Base-by-base conservation (phyloP, 2,113 vertebrate species). In the Pipa parva region DNA sequence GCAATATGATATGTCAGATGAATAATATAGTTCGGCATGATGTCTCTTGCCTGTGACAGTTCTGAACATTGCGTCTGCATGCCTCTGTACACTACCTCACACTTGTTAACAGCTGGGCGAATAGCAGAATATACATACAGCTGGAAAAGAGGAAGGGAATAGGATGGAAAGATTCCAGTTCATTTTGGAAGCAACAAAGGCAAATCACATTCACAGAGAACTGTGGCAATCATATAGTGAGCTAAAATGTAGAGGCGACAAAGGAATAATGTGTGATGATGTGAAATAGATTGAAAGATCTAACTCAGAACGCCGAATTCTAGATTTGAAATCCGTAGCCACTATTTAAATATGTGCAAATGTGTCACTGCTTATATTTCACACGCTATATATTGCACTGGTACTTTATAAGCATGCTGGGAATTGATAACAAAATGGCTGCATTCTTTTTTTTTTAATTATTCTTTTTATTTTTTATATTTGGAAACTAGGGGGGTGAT, bases 251-350 rank as follows among this genome's bases (percentile, higher is more conserved):
- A 59, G 59, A 59, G 56, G 46, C 56, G 59, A 50, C 37, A 60
- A 68, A 51, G 65, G 39, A 61, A 70, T 70, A 70, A 52, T n/a
- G 66, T 70, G 57, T 24, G 58, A 70, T 54, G 36, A 70, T 61
- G 49, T 70, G 58, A 70, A 70, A 54, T 70, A 61, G 57, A 70
- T 61, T 70, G 66, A 70, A 61, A 61, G 48, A 70, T 70, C 48
- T 60, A 45, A 21, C 57, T 26, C 4, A 61, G 33, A 52, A 46
- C 48, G 45, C 49, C 0, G 48, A 51, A 52, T 60, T 25, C 57
- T 17, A 3, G 45, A 27, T 59, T 54, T n/a, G 36, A 12, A 36
- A 58, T 50, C 22, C 31, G 45, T 31, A 61, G 29, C 37, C 31
- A 50, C 29, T 39, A 70, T 70, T 60, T 39, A 61, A 59, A 54